Conservation (phyloP, 2,797 vertebrate genomes). For the Microctenopoma steveboyesi region DNA sequence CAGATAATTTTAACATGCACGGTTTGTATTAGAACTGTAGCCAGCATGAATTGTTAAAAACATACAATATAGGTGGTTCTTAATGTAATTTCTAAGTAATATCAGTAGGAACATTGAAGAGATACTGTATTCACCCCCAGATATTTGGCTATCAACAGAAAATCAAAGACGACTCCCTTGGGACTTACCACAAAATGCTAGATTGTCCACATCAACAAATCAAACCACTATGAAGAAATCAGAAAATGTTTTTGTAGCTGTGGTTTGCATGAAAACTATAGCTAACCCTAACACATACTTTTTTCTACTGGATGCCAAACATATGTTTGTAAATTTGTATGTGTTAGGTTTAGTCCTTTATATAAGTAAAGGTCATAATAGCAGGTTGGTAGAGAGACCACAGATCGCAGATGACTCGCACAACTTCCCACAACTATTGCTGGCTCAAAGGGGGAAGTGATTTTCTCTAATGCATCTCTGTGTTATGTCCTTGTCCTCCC, state of each 20-base stretch:
- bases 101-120: neutral
- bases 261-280: too few species aligned
- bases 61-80: neutral
- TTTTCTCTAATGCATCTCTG: constrained; percentile 81
- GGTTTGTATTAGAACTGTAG: neutral
- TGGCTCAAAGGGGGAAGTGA: constrained; percentile 74
- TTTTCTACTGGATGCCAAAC: too few species aligned
- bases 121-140: neutral
- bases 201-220: neutral
- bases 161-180: neutral
- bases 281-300: too few species aligned
- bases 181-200: neutral
- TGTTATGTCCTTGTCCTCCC: constrained; percentile 79
- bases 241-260: too few species aligned
- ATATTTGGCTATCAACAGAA: neutral
- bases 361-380: constrained; percentile 31
- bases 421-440: constrained; percentile 72
- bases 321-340: too few species aligned
- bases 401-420: constrained; percentile 67
- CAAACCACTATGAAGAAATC: too few species aligned
- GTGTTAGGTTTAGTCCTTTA: too few species aligned
- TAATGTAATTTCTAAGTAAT: neutral
- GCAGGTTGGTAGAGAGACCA: constrained; percentile 44
- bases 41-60: neutral
- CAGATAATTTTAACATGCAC: neutral